Evolutionary conservation across 2,113 vertebrate genomes (phyloP), one percentile per base, ranked within the genome.

Genomic region (Anhinga anhinga): DNA sequence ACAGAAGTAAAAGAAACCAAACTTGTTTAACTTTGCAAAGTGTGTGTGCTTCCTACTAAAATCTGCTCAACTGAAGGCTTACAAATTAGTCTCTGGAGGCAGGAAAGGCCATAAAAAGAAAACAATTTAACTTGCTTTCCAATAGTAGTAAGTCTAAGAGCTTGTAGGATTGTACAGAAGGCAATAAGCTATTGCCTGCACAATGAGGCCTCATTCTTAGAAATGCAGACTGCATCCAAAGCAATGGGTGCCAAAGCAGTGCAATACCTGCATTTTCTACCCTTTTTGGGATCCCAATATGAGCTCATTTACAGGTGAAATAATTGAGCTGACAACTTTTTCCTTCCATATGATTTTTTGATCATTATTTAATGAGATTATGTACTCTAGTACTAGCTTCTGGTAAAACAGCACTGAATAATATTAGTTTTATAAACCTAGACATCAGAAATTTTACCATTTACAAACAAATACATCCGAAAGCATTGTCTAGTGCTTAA

Each of bases 71-170:
- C 47, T 61, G 58, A 83, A 95, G 32, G 44, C 40, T 85, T 93
- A 91, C 69, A 93, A 82, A 94, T 87, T 79, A 82, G 36, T 72
- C 73, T 82, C 87, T 53, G 56, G 62, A 90, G 84, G 62, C 36
- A 91, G 53, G 16, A 87, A 94, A 82, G 45, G 44, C 53, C 45
- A 56, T 95, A 85, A 87, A 94, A 94, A 90, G 61, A 69, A 96
- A 91, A 58, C 34, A 89, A 53, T 27, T 69, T 65, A 12, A 72
- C 42, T 88, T 86, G 36, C 47, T 94, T 88, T 90, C 72, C 77
- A 92, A 79, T 7, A 90, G 58, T 53, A 90, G 1, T 55, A 92
- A 85, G 85, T 79, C 56, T 92, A 86, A 40, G 67, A 83, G 61
- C 69, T 93, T 81, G 47, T 55, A 73, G 65, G 63, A 62, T 11